Base-by-base conservation (phyloP, 2,113 vertebrate species). In the Sebastes schlegelii region DNA sequence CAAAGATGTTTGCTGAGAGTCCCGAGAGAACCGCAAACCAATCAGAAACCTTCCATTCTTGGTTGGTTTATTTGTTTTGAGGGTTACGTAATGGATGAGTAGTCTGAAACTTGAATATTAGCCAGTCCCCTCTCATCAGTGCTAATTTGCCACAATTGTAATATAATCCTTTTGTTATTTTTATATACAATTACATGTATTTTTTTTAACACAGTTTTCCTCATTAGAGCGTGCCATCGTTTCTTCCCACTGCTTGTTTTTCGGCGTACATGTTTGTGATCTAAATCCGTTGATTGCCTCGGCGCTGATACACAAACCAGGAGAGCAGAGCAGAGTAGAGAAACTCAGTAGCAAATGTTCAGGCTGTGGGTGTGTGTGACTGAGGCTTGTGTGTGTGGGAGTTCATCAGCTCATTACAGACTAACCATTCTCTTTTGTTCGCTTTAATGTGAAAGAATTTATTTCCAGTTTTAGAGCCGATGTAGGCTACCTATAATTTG, bases 401-500 rank as follows among this genome's bases (percentile, higher is more conserved):
- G 84, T 86, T 87, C 84, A 89, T 90, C 83, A 88, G 84, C 88
- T 90, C 82, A 77, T 85, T 88, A 83, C 74, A 87, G 81, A 78
- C 82, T 54, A 77, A 79, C 74, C 49, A 42, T 87, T 87, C 62
- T 88, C 85, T 74, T 92, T 86, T 86, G 88, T 91, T 90, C 67
- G n/a, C 77, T 82, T 91, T 90, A 86, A 92, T 89, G 78, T 77
- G 70, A 77, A 86, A 76, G 71, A 92, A 94, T 94, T 80, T 84
- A 87, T 89, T 85, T 85, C 80, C 83, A 84, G 34, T 87, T 95
- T 92, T 86, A 86, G 78, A 91, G 73, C 84, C 87, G 75, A 86
- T 89, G 86, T 88, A 91, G 85, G 80, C 73, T 88, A 92, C 71
- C 88, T 92, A 92, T 92, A 90, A 93, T 94, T 93, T 91, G 88